Conservation (phyloP, 2,888 invertebrate genomes). For the Sarcophaga caerulescens region DNA sequence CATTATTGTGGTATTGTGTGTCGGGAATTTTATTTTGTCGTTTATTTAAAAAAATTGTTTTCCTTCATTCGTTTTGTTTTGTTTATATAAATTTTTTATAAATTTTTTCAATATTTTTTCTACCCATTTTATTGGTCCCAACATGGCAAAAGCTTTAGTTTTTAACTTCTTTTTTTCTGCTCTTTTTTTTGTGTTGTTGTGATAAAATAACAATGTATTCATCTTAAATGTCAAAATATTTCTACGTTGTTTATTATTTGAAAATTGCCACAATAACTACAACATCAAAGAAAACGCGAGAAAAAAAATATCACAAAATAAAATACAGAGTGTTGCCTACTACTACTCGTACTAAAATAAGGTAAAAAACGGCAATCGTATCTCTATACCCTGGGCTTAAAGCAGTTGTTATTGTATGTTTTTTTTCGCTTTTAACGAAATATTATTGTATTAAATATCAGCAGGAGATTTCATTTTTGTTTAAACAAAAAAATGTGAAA, state of each 20-base stretch:
- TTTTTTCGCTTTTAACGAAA: conserved; percentile 6
- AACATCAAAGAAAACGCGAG: background rate
- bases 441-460: conserved; percentile 39
- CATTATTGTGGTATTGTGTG: conserved; percentile 30
- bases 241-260: conserved; percentile 53
- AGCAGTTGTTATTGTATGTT: conserved; percentile 18
- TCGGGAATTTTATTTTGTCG: conserved; percentile 2
- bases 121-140: conserved; percentile 36
- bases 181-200: background rate
- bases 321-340: conserved; percentile 6
- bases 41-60: background rate
- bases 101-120: background rate
- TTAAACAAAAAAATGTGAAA: background rate
- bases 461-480: conserved; percentile 51
- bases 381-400: background rate
- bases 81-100: too few relatives aligned
- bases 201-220: conserved; percentile 55
- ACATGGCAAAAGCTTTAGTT: conserved; percentile 18
- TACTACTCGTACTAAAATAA: too few relatives aligned
- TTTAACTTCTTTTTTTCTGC: background rate
- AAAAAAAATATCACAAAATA: background rate
- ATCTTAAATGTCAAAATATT: conserved; percentile 68
- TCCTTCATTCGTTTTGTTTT: too few relatives aligned
- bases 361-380: too few relatives aligned
- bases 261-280: conserved; percentile 39